Evolutionary conservation across 2,888 invertebrate species (phyloP), one percentile per base, ranked within the genome.

Genomic region (Pandemis corylana): DNA sequence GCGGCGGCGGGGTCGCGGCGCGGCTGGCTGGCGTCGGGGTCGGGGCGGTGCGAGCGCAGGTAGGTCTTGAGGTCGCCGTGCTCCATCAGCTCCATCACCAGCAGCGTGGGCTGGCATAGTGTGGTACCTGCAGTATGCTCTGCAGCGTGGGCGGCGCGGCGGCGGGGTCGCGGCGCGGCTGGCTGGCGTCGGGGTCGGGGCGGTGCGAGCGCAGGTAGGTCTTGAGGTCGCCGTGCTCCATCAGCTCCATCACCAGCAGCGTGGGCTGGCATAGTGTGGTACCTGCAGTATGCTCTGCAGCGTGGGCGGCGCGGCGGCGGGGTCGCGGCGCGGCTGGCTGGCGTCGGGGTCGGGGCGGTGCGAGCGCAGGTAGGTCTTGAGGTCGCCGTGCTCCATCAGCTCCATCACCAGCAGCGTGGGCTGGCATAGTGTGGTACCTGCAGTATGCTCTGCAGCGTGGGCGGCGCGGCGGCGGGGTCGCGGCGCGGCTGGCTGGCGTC

Each of bases 361-460:
- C 71, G 96, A 96, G 71, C 98, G 96, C 82, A 99, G 94, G 89
- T 98, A 99, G 0, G 97, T 96, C 93, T 99, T 99, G 76, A 99
- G 95, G 94, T 99, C 99, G 0, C 99, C 99, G 82, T 96, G 96
- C 75, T 96, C 97, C 99, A 99, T 99, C 77, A 99, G 95, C 91
- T 99, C 99, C 99, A 99, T 99, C 59, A 99, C 96, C 0, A 99
- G 99, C 68, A 98, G 95, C 0, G 98, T 98, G 61, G 99, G 99
- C 88, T 98, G 98, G 1, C 97, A 20, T 20, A 20, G 20, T 20
- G 20, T 20, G 20, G 20, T 20, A 20, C 20, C 20, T 20, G 20
- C 20, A 20, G 20, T 20, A 20, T 20, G 20, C 20, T 20, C 20
- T 20, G 20, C 20, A 20, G 20, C 20, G 20, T 20, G 20, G 20